Conservation (phyloP, 2,113 vertebrate genomes). For the Podarcis muralis region DNA sequence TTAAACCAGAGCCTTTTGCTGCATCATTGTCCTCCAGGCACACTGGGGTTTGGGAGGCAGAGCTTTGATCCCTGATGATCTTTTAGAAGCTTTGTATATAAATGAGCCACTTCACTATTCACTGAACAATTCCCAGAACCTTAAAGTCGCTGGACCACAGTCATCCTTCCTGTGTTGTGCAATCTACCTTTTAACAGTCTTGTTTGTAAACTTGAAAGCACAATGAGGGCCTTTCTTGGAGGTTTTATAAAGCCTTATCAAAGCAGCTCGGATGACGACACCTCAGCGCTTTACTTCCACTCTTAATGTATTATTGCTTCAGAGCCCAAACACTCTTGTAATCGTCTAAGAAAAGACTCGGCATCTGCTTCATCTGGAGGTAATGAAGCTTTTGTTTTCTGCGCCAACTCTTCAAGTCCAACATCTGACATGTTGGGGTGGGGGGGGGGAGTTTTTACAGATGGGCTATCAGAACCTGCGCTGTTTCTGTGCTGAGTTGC, state of each 20-base stretch:
- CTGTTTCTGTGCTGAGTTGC: conserved; percentile 47
- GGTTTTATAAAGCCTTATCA: neutral
- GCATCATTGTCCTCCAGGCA: neutral
- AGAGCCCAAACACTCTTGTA: conserved; percentile 29
- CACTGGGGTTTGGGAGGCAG: too few relatives aligned
- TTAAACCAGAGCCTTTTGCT: neutral
- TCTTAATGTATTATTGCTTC: conserved; percentile 22
- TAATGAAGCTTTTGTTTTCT: conserved; percentile 57
- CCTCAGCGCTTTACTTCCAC: conserved; percentile 18
- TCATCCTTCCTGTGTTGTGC: conserved; percentile 13
- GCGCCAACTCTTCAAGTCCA: conserved; percentile 49
- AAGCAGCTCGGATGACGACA: conserved; percentile 7
- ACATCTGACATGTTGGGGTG: conserved; percentile 25
- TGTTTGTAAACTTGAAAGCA: neutral
- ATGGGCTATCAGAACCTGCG: conserved; percentile 57
- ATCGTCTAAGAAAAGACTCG: conserved; percentile 41
- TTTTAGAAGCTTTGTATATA: conserved; percentile 23
- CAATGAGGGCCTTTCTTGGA: conserved; percentile 23
- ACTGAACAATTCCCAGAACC: conserved; percentile 51
- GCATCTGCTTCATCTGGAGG: conserved; percentile 65
- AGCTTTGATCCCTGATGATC: neutral
- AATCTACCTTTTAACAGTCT: conserved; percentile 35
- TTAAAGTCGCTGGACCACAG: conserved; percentile 31
- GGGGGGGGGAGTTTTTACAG: conserved; percentile 45
- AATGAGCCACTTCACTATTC: conserved; percentile 37